phyloP scores from a whole-genome alignment of 2,888 invertebrate genomes.

The Barypeithes pellucidus region DNA sequence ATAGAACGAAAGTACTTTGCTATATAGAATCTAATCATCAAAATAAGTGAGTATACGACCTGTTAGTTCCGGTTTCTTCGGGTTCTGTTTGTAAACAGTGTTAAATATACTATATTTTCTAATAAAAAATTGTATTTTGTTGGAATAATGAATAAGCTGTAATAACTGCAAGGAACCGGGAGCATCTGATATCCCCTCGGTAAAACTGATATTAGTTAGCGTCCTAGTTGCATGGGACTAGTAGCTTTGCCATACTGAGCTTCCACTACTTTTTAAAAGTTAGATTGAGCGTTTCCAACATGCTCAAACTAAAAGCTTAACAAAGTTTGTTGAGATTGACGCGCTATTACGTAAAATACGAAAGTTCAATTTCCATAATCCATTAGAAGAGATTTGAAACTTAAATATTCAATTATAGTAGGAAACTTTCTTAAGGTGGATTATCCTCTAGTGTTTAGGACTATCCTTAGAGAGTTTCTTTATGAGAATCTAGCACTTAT shows the following conservation, averaged over 20 bases:
- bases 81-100: no score
- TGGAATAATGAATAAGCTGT: no score
- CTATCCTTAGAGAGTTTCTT: background rate
- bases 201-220: background rate
- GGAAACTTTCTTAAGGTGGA: background rate
- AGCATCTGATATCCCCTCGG: no score
- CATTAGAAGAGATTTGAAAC: constrained; percentile 6
- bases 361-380: constrained; percentile 16
- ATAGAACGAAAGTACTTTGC: no score
- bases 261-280: constrained; percentile 15
- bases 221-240: background rate
- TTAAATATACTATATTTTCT: no score
- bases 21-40: no score
- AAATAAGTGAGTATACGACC: no score
- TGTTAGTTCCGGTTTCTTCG: no score
- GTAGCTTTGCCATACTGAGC: constrained; percentile 12
- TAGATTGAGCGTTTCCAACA: constrained; percentile 9
- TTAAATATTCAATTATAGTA: background rate
- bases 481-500: background rate
- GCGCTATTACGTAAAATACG: constrained; percentile 11
- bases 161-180: no score
- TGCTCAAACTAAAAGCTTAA: constrained; percentile 1
- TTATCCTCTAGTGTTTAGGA: background rate
- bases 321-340: constrained; percentile 6
- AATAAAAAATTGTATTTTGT: no score